These are phyloP conservation scores for Diglossa brunneiventris DNA, from an alignment of 2,113 vertebrate genomes.

Conservation along the genomic window DNA sequence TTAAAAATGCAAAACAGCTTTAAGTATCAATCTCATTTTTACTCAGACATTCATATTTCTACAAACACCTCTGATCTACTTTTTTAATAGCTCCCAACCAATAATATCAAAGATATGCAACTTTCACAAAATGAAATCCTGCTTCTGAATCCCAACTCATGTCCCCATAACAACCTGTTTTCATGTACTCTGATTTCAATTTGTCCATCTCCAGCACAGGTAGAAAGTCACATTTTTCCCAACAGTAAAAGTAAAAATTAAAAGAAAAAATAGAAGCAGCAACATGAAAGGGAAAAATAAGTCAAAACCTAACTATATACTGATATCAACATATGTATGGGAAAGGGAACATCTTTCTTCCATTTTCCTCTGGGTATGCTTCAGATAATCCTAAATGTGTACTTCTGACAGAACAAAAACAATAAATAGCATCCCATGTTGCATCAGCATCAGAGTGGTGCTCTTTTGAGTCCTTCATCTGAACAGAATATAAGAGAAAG, in stretches of 20 bases:
- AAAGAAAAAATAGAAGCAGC: background rate
- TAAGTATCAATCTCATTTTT: background rate
- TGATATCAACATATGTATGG: background rate
- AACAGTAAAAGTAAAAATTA: background rate
- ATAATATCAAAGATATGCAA: background rate
- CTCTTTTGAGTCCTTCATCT: background rate
- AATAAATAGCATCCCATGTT: background rate
- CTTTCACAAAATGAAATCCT: background rate
- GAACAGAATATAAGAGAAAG: background rate
- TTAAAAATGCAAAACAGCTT: background rate
- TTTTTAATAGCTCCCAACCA: background rate
- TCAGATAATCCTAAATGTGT: background rate
- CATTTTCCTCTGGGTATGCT: background rate
- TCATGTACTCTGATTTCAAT: background rate
- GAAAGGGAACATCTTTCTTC: background rate
- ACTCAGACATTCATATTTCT: background rate
- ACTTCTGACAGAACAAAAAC: background rate
- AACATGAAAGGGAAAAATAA: background rate
- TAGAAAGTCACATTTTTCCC: background rate
- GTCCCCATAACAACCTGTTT: background rate
- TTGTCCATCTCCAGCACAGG: background rate
- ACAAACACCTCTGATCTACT: background rate
- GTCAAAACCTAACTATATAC: background rate
- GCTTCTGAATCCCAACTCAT: background rate
- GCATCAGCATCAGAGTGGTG: background rate